Evolutionary conservation across 2,797 vertebrate species (phyloP), one percentile per base, ranked within the genome.

Genomic region (Pipistrellus nathusii): DNA sequence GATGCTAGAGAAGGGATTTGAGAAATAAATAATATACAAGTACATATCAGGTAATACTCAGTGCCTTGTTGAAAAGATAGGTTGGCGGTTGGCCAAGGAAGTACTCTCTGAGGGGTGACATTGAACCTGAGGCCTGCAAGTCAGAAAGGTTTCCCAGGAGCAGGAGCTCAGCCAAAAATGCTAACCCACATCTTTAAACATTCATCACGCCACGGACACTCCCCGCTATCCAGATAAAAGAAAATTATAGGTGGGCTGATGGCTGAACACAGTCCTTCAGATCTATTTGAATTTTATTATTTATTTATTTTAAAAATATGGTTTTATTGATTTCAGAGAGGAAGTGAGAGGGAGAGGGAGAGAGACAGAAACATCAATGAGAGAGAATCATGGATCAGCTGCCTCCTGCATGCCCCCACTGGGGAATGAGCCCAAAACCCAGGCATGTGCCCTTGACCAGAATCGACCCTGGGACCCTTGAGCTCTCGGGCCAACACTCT

Each of bases 121-220:
- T 10, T 15, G 59, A 44, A 12, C 21, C 2, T 32, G 35, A 18
- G 69, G 27, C 25, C 20, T 18, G 1, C 21, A 0, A 0, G 1
- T 62, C 85, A 32, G 64, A n/a, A 38, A 15, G 35, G 2, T 13
- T 11, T 20, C 23, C 18, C 14, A 41, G 69, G 59, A 9, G 23
- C 32, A 41, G 18, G 23, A 10, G 20, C 30, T 38, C 25, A 41
- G 13, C 25, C 8, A 1, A n/a, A 72, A n/a, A 32, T 18, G 9
- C 59, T 10, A 10, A 88, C 59, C 5, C 4, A 8, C 41, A 7
- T 6, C 66, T 46, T 48, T 20, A 38, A 32, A 18, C 12, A 6
- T 21, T 48, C 11, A 0, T 8, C 9, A 13, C 1, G 0, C 15
- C 1, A 30, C 21, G 0, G 1, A 10, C 44, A 30, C 2, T 55